Evolutionary conservation across 2,113 vertebrate species (phyloP).

Genomic region (Hippocampus guttulatus): DNA sequence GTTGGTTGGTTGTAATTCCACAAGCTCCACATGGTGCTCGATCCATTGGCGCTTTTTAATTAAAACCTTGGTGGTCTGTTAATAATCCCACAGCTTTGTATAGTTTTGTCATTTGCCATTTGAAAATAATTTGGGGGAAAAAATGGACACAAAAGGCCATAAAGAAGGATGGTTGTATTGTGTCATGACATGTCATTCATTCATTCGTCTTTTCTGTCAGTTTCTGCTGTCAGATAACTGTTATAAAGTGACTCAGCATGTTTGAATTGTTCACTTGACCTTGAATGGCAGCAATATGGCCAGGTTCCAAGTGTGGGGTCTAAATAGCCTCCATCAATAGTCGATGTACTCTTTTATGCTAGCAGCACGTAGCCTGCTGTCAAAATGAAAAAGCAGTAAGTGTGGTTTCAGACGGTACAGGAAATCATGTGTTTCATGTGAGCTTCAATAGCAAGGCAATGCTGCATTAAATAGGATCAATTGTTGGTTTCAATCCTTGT

Average conservation of each 20-base stretch:
- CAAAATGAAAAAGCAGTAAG: neutral
- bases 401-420: too few relatives aligned
- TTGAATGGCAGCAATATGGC: conserved; percentile 28
- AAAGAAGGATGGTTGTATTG: conserved; percentile 22
- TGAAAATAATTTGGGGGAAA: too few relatives aligned
- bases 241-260: neutral
- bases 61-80: conserved; percentile 29
- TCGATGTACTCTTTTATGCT: neutral
- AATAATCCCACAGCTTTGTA: conserved; percentile 32
- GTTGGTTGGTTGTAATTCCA: neutral
- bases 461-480: too few relatives aligned
- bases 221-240: conserved; percentile 22
- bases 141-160: conserved; percentile 8
- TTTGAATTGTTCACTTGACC: conserved; percentile 5
- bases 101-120: neutral
- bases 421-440: too few relatives aligned
- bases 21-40: neutral
- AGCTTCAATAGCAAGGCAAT: too few relatives aligned
- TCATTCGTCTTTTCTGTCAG: neutral
- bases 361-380: neutral
- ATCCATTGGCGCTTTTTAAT: conserved; percentile 36
- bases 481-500: too few relatives aligned
- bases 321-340: conserved; percentile 13
- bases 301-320: conserved; percentile 4
- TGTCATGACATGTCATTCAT: neutral